Evolutionary conservation across 2,888 invertebrate species (phyloP), one percentile per base, ranked within the genome.

Genomic region (Rotaria macrura): DNA sequence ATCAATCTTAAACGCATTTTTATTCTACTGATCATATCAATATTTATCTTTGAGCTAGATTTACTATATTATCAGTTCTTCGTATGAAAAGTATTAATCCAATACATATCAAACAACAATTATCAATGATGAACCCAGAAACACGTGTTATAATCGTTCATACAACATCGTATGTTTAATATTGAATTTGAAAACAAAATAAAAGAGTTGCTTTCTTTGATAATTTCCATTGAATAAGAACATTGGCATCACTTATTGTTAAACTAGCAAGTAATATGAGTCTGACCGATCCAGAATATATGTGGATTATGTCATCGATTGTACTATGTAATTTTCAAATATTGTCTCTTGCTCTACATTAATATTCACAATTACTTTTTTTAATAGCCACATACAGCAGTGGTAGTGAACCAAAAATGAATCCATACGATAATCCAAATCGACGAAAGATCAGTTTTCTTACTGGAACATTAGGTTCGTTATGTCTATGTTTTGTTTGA

Each of bases 281-380:
- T 0, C 87, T 89, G 38, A 89, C 89, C 6, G 88, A 87, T 20
- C 84, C 88, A 25, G 88, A 89, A 55, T 89, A 89, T 79, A 89
- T 89, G 86, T 89, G 89, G 89, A 87, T 89, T 1, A 87, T 89
- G 40, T 88, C 84, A 20, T 74, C 79, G 40, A 86, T 84, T 79
- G 86, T 86, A 38, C 79, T 79, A 4, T 79, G 79, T 79, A 79
- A 79, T 10, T 79, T n/a, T 12, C 6, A 29, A 29, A 47, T 6
- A 14, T 14, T 9, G 14, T 52, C 10, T 17, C 17, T 52, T 17
- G 49, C 14, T 43, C 10, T 43, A 43, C 10, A 47, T 10, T 14
- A 52, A 52, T 20, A 23, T 23, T 20, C 20, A 52, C 23, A 52
- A 52, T 52, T 1, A 12, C 17, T 49, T 49, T 49, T 49, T 52